phyloP scores from a whole-genome alignment of 2,888 invertebrate genomes.

The Lamellibrachia columna region DNA sequence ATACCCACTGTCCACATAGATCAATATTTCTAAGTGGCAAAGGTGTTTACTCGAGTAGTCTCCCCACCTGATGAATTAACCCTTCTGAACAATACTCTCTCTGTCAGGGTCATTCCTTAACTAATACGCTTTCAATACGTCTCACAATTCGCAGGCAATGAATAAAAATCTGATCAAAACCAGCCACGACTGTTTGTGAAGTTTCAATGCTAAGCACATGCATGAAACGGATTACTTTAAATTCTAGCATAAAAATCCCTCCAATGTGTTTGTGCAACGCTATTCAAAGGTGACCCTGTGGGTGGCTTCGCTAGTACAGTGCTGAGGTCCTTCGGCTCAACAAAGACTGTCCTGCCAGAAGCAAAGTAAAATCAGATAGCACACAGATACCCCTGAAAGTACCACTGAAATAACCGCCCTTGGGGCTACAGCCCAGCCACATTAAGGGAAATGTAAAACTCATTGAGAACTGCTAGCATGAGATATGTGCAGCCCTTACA shows the following conservation, averaged over 20 bases:
- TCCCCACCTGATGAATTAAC: background rate
- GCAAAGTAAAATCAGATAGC: background rate
- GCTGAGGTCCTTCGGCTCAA: background rate
- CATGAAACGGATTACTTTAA: background rate
- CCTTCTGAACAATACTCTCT: background rate
- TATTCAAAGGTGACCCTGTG: background rate
- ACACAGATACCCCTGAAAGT: background rate
- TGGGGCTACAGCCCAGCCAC: background rate
- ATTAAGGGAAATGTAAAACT: background rate
- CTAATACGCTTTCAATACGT: background rate
- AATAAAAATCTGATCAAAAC: background rate
- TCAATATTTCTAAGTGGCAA: background rate
- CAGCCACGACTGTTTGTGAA: background rate
- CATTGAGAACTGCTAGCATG: background rate
- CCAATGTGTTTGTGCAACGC: background rate
- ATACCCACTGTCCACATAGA: background rate
- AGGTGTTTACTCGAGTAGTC: background rate
- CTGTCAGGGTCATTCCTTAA: background rate
- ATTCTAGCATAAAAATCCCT: background rate
- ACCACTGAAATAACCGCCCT: slow-evolving; percentile 3
- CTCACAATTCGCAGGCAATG: background rate
- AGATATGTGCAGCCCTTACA: background rate
- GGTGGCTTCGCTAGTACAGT: background rate
- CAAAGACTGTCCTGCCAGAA: background rate
- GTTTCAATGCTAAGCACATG: background rate